Conservation (phyloP, 2,888 invertebrate species). For the Scaptomyza parva region DNA sequence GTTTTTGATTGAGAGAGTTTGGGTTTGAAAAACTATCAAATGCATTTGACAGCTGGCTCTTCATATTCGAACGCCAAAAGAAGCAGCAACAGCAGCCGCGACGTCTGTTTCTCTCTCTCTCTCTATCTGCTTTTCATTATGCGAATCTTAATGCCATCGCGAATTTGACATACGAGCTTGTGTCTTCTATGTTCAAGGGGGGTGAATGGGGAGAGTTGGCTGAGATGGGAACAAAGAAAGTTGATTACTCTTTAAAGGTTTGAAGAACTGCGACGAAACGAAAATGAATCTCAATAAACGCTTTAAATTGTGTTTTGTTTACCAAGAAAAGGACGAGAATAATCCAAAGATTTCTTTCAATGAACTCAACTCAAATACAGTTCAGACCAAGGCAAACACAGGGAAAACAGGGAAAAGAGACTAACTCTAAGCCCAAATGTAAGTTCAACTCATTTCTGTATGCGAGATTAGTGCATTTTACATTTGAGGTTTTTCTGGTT, state of each 20-base stretch:
- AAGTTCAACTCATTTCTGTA: conserved; percentile 19
- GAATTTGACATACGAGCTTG: conserved; percentile 8
- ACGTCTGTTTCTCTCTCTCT: conserved; percentile 20
- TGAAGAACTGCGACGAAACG: neutral
- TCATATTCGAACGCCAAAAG: conserved; percentile 46
- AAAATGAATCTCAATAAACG: neutral
- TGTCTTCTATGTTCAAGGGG: neutral
- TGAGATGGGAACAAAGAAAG: neutral
- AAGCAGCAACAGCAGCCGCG: conserved; percentile 1
- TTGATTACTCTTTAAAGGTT: neutral
- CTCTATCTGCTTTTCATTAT: conserved; percentile 14
- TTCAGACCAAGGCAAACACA: neutral
- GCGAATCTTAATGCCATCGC: conserved; percentile 8
- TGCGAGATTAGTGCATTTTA: conserved; percentile 44
- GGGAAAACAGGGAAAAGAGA: neutral
- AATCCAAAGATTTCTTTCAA: too few relatives aligned
- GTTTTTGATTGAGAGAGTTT: neutral
- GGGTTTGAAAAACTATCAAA: conserved; percentile 66
- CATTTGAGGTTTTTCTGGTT: conserved; percentile 42
- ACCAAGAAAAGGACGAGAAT: too few relatives aligned
- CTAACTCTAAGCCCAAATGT: conserved; percentile 30
- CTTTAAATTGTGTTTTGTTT: too few relatives aligned
- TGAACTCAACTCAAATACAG: neutral
- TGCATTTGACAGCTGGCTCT: conserved; percentile 77
- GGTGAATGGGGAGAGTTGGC: too few relatives aligned